Conservation (phyloP, 2,113 vertebrate genomes). For the Hippoglossus stenolepis region DNA sequence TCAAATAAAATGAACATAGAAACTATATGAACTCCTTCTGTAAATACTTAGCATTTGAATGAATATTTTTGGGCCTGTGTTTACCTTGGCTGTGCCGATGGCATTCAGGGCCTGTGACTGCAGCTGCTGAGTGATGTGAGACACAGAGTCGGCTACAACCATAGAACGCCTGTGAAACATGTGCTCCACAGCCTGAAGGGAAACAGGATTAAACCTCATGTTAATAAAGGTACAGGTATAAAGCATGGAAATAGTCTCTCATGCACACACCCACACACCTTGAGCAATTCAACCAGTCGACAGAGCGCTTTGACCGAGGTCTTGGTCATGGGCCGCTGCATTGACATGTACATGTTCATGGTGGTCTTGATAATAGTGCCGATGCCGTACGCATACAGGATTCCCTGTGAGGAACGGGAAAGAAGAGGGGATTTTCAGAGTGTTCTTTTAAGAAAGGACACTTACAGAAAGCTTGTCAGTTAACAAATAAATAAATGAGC, state of each 20-base stretch:
- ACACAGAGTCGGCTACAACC: constrained; percentile 95
- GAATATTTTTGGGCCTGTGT: not conserved
- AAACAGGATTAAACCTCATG: not conserved
- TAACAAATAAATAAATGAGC: not conserved
- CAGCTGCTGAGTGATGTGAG: constrained; percentile 93
- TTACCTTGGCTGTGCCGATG: constrained; percentile 93
- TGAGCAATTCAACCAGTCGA: constrained; percentile 93
- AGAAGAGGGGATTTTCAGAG: not conserved
- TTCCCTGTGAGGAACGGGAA: constrained; percentile 83
- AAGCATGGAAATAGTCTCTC: not conserved
- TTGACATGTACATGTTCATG: constrained; percentile 98
- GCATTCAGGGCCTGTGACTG: constrained; percentile 93
- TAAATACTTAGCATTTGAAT: not conserved
- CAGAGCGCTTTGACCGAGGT: constrained; percentile 96
- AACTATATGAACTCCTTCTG: not conserved
- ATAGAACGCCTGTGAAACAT: constrained; percentile 94
- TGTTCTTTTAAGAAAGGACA: not conserved
- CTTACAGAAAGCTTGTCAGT: not conserved
- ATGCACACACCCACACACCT: constrained; percentile 79
- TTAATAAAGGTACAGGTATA: not conserved
- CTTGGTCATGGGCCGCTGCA: constrained; percentile 99
- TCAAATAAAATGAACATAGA: not conserved
- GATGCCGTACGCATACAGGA: constrained; percentile 96
- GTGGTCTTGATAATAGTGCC: constrained; percentile 95
- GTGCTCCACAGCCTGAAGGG: constrained; percentile 91